Evolutionary conservation across 2,888 invertebrate genomes (phyloP).

Genomic region (Drosophila barbarae): DNA sequence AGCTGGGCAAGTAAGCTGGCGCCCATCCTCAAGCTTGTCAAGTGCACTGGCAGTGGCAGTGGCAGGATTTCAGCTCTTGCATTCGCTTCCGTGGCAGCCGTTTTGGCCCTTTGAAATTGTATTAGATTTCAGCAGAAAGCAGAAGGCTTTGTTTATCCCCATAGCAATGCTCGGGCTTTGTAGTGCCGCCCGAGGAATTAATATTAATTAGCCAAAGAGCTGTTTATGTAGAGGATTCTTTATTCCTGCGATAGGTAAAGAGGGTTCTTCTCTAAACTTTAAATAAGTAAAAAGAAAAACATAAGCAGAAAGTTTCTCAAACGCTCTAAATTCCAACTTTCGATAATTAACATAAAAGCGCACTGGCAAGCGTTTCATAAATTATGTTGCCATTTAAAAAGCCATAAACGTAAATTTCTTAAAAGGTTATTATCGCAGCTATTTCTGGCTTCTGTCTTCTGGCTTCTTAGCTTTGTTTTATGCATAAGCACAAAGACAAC

Average conservation of each 20-base stretch:
- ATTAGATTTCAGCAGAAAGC: conserved; percentile 59
- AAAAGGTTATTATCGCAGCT: conserved; percentile 44
- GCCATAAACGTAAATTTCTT: conserved; percentile 43
- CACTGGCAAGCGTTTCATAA: conserved; percentile 20
- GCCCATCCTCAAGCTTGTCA: conserved; percentile 20
- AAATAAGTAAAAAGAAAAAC: not conserved
- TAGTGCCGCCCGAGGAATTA: conserved; percentile 53
- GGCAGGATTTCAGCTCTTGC: conserved; percentile 33
- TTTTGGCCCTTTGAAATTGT: conserved; percentile 54
- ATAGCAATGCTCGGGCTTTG: conserved; percentile 41
- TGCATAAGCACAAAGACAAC: conserved; percentile 23
- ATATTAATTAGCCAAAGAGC: conserved; percentile 36
- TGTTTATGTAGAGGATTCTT: conserved; percentile 3
- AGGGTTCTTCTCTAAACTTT: conserved; percentile 1
- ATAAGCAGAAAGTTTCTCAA: conserved; percentile 7
- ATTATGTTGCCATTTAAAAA: conserved; percentile 49
- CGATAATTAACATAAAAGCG: conserved; percentile 18
- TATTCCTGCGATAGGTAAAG: not conserved
- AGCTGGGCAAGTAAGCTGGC: conserved; percentile 15
- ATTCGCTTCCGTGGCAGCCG: conserved; percentile 37
- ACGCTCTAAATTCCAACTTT: conserved; percentile 1
- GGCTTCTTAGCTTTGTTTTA: conserved; percentile 40
- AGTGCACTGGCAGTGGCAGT: conserved; percentile 52
- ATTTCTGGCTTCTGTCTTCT: conserved; percentile 24
- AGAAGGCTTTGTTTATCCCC: conserved; percentile 48